Evolutionary conservation across 2,113 vertebrate genomes (phyloP).

Genomic region (Leucoraja erinaceus): DNA sequence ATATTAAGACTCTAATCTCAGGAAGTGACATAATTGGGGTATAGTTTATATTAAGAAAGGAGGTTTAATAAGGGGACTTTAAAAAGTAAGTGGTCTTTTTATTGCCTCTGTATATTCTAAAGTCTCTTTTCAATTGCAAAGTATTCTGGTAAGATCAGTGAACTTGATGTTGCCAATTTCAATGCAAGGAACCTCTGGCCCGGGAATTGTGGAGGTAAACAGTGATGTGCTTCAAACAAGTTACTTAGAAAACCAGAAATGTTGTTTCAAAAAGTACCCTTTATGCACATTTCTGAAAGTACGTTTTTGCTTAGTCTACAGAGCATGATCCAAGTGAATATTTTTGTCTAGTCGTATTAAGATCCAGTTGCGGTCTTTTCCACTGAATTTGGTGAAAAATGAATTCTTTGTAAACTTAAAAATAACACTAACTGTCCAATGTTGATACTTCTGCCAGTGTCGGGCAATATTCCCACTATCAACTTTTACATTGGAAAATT

Average conservation of each 20-base stretch:
- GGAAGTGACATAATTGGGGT: not conserved
- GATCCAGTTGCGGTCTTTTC: conserved; percentile 24
- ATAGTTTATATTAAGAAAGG: not conserved
- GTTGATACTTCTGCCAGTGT: not conserved
- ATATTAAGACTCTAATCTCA: not conserved
- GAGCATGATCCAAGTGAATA: conserved; percentile 13
- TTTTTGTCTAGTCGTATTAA: conserved; percentile 32
- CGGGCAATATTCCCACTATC: not conserved
- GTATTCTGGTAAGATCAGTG: not conserved
- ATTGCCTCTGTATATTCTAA: not conserved
- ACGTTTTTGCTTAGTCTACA: conserved; percentile 35
- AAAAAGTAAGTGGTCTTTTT: not conserved
- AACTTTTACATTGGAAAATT: not conserved
- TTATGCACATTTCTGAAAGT: conserved; percentile 12
- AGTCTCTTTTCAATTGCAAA: not conserved
- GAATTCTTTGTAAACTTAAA: conserved; percentile 31
- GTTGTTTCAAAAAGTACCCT: conserved; percentile 18
- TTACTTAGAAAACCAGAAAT: conserved; percentile 28
- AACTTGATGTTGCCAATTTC: not conserved
- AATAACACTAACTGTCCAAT: conserved; percentile 14
- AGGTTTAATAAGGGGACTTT: not conserved
- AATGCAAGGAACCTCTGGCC: not conserved
- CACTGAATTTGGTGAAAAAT: conserved; percentile 28
- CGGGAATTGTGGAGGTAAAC: not conserved
- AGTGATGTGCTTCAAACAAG: conserved; percentile 29